Base-by-base conservation (phyloP, 2,888 invertebrate species). In the Schrankia costaestrigalis region DNA sequence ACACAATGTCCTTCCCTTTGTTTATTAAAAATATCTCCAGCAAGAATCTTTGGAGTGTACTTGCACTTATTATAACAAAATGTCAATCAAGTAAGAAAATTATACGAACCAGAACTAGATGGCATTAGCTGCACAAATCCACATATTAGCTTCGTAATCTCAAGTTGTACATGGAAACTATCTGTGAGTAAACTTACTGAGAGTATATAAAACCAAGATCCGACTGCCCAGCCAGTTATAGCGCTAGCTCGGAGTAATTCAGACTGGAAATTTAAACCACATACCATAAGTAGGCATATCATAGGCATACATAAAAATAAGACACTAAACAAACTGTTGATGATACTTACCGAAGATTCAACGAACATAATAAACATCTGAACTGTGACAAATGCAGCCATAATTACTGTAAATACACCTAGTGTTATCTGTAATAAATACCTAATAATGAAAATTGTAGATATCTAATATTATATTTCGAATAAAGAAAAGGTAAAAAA, bases 101-200 rank as follows among this genome's bases (percentile, higher is more conserved):
- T n/a, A 7, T 1, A 48, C 61, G 61, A 43, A 78, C 81, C 60
- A 23, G 62, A 36, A 33, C 58, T 60, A 7, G 48, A 49, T 3
- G 74, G 69, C 26, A 71, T 75, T 15, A 81, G 39, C 40, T 71
- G 75, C 37, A 71, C 69, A 26, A 71, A 79, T 1, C 67, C 65
- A 32, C 82, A 81, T 31, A 81, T 74, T 11, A 78, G 62, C 32
- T 62, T 71, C 0, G 77, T 79, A 36, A 72, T 70, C 31, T 78
- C 59, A 19, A 79, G 56, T 47, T 79, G 77, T n/a, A 61, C 48
- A 13, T 54, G 46, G 36, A 77, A 64, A 39, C 75, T 51, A 27
- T 77, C 77, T 1, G 53, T 47, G 21, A 63, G 49, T 3, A 56
- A 26, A 8, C 58, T 51, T 10, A 60, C 7, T 1, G 39, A 6